phyloP scores from a whole-genome alignment of 2,888 invertebrate genomes.

The Diadegma fenestrale region DNA sequence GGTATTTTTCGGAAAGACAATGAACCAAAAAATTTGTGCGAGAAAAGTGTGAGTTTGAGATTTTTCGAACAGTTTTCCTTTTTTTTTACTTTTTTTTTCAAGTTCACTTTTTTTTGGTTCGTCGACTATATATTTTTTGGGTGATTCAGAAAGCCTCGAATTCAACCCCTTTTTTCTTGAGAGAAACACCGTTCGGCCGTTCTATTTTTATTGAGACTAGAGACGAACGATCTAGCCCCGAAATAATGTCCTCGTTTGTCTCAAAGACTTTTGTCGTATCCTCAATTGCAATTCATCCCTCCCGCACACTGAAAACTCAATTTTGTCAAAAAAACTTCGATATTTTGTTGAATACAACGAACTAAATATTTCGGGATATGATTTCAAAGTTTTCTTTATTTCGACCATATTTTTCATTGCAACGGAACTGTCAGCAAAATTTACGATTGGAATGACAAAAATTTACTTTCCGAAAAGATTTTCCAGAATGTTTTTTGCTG shows the following conservation, averaged over 20 bases:
- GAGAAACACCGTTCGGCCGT: neutral
- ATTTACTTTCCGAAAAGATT: too few species aligned
- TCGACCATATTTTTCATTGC: too few species aligned
- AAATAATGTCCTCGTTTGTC: conserved; percentile 7
- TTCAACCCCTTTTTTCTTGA: neutral
- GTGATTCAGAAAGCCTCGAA: neutral
- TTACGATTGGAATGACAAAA: too few species aligned
- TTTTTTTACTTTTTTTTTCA: neutral
- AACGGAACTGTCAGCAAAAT: too few species aligned
- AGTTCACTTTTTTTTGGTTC: neutral
- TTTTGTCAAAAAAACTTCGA: too few species aligned
- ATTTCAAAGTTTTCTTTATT: too few species aligned
- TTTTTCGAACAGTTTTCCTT: conserved; percentile 10
- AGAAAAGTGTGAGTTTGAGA: conserved; percentile 43
- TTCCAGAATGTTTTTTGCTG: too few species aligned
- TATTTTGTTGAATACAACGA: too few species aligned
- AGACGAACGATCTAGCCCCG: conserved; percentile 26
- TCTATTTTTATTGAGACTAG: conserved; percentile 48
- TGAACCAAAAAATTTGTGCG: conserved; percentile 33
- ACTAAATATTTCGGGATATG: too few species aligned
- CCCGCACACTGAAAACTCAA: too few species aligned
- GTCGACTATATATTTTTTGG: neutral
- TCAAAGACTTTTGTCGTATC: neutral
- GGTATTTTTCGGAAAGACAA: conserved; percentile 73
- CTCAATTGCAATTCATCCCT: neutral